These are phyloP conservation scores for Epistrophe grossulariae DNA, from an alignment of 2,888 invertebrate genomes.

Conservation along the genomic window DNA sequence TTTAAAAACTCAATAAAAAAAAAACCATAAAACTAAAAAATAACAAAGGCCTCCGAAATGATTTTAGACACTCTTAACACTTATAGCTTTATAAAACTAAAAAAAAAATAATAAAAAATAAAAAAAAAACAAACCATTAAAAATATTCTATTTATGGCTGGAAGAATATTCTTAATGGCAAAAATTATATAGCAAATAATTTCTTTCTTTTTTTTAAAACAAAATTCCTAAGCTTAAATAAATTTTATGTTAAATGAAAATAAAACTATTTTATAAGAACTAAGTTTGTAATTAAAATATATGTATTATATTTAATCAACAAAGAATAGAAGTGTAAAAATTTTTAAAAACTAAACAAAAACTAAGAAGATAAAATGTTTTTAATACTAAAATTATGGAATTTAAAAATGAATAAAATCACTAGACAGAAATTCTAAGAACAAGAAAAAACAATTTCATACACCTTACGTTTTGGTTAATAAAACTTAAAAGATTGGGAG, in stretches of 20 bases:
- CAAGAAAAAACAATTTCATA: not conserved
- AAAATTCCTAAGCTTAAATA: not conserved
- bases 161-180: slow-evolving; percentile 72
- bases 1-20: slow-evolving; percentile 10
- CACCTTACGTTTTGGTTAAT: not conserved
- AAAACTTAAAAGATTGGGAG: not conserved
- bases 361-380: slow-evolving; percentile 36
- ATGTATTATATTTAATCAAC: slow-evolving; percentile 61
- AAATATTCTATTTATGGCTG: slow-evolving; percentile 74
- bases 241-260: not conserved
- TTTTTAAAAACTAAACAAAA: slow-evolving; percentile 44
- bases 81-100: slow-evolving; percentile 18
- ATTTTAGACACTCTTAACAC: slow-evolving; percentile 40
- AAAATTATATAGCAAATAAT: no score
- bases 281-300: slow-evolving; percentile 51
- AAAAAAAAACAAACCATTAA: slow-evolving; percentile 51
- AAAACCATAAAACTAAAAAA: slow-evolving; percentile 20
- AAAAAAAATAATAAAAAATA: no score
- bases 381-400: slow-evolving; percentile 51
- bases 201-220: not conserved
- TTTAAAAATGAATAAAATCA: slow-evolving; percentile 4
- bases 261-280: slow-evolving; percentile 30
- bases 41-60: slow-evolving; percentile 66
- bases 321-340: slow-evolving; percentile 42
- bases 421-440: not conserved